These are phyloP conservation scores for Drosophila helvetica DNA, from an alignment of 2,888 invertebrate species.

Conservation along the genomic window DNA sequence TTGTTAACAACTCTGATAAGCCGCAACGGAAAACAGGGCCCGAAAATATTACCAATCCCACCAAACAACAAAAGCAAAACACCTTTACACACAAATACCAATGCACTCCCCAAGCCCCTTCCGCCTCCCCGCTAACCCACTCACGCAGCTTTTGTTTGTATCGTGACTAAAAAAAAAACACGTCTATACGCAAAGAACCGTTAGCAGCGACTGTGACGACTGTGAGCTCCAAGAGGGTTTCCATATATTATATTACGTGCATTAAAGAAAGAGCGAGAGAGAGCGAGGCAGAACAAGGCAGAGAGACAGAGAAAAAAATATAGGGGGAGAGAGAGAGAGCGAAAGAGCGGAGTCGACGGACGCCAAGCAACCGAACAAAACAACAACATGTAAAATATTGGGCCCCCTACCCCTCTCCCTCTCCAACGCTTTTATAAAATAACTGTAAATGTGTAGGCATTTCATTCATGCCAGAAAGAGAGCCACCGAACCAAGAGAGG, in stretches of 20 bases:
- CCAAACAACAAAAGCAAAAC: conserved; percentile 29
- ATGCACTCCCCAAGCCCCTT: conserved; percentile 35
- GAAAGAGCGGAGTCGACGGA: conserved; percentile 15
- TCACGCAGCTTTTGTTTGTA: conserved; percentile 29
- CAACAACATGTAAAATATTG: conserved; percentile 64
- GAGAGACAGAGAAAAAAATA: conserved; percentile 7
- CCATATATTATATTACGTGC: conserved; percentile 22
- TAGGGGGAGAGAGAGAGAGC: conserved; percentile 1
- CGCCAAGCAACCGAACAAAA: conserved; percentile 43
- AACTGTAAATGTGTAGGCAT: conserved; percentile 79
- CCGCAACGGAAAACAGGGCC: conserved; percentile 62
- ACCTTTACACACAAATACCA: conserved; percentile 52
- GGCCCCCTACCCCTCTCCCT: conserved; percentile 21
- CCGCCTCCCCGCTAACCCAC: conserved; percentile 15
- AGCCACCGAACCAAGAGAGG: conserved; percentile 9
- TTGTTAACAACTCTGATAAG: conserved; percentile 73
- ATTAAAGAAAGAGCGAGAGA: conserved; percentile 20
- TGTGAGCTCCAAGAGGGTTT: conserved; percentile 29
- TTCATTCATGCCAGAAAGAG: conserved; percentile 68
- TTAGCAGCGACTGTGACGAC: conserved; percentile 81
- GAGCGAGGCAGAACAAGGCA: not conserved
- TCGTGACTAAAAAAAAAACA: conserved; percentile 48
- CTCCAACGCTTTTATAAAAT: conserved; percentile 53
- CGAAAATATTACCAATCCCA: conserved; percentile 42
- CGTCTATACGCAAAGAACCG: conserved; percentile 84